These are phyloP conservation scores for Fringilla coelebs DNA, from an alignment of 2,797 vertebrate genomes.

Conservation along the genomic window DNA sequence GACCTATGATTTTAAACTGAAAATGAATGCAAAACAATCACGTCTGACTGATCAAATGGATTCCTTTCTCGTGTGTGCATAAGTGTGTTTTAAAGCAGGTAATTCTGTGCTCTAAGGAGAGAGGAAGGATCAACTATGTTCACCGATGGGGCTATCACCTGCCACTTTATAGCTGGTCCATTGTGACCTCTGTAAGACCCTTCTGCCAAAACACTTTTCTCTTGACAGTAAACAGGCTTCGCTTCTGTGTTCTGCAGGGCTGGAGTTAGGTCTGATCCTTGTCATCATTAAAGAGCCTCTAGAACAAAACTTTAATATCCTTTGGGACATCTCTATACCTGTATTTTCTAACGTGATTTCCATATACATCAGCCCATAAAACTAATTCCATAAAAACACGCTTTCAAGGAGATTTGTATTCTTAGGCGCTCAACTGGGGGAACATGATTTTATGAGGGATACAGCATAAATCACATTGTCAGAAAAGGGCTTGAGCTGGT, in stretches of 20 bases:
- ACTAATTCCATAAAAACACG: not conserved
- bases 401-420: not conserved
- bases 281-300: not conserved
- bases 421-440: not conserved
- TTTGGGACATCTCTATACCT: not conserved
- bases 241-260: not conserved
- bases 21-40: not conserved
- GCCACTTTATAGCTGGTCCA: not conserved
- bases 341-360: not conserved
- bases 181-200: not conserved
- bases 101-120: not conserved
- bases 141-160: not conserved
- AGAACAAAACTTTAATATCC: not conserved
- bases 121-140: not conserved
- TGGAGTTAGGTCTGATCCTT: not conserved
- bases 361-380: not conserved
- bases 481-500: not conserved
- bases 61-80: not conserved
- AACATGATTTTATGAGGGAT: rapidly evolving
- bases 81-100: not conserved
- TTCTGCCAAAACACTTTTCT: not conserved
- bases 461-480: not conserved
- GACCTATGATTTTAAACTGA: not conserved
- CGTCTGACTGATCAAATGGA: not conserved
- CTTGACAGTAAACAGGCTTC: not conserved